Evolutionary conservation across 2,888 invertebrate genomes (phyloP), one percentile per base, ranked within the genome.

Genomic region (Dicyrtoma fusca): DNA sequence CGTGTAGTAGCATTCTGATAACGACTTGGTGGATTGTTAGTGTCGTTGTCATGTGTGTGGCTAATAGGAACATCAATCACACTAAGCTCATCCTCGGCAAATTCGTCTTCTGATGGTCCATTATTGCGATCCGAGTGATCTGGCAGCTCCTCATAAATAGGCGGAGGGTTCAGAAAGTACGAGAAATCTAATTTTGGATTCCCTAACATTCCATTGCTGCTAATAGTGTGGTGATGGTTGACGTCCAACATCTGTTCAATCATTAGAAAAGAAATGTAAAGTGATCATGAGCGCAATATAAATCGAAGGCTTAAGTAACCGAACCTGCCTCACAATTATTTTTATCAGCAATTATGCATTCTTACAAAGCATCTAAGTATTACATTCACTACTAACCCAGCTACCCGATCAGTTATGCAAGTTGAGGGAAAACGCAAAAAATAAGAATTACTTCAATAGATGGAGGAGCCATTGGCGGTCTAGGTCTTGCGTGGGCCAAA

Each of bases 181-280:
- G 79, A 75, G 69, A 81, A 81, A 74, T 81, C 80, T 74, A 81
- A 49, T 71, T 81, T 81, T 44, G 80, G 76, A 74, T 79, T 81
- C 14, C 77, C 77, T 47, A 78, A 77, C 71, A 75, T 73, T 25
- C 78, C 78, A 26, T 77, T 78, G 42, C 53, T 49, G 51, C 76
- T 75, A 51, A 69, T 47, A 45, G 77, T 66, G 53, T 77, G 68
- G 72, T 79, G 79, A 71, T 77, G 80, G 55, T 77, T 79, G 61
- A 81, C 78, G 55, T 81, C 80, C 76, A 81, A 61, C 80, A 81
- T 81, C 80, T 81, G 55, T 14, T 45, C 34, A 26, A 51, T 13
- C 59, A 47, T 49, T 49, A 53, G 11, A 42, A 14, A 53, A 57
- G 23, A 57, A 42, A 68, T n/a, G 42, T 63, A 13, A 66, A 17